A percentile compares a stretch with the other conserved stretches of the same genome.
phyloP scores from a whole-genome alignment of 2,888 invertebrate genomes.

The Aleiodes alternator region DNA sequence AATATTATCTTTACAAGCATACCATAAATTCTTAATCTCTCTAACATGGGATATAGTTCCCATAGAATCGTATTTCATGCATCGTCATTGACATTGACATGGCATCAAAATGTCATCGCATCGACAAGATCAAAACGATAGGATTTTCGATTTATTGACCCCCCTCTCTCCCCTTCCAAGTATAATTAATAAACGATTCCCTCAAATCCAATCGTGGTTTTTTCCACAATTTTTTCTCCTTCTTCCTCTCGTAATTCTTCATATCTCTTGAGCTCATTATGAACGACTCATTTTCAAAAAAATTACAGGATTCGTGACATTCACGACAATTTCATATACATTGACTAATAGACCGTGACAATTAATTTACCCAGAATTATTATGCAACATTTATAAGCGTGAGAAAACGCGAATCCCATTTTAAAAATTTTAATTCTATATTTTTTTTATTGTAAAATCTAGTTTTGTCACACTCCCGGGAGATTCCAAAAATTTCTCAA shows the following conservation, averaged over 20 bases:
- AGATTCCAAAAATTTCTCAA: neutral
- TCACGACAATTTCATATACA: slow-evolving; percentile 36
- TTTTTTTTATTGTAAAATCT: neutral
- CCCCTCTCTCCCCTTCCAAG: neutral
- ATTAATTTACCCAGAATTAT: slow-evolving; percentile 33
- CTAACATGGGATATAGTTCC: neutral
- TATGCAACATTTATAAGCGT: slow-evolving; percentile 39
- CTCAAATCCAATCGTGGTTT: neutral
- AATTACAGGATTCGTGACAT: slow-evolving; percentile 8
- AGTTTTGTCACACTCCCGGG: too few relatives aligned
- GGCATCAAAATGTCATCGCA: neutral
- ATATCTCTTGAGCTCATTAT: neutral
- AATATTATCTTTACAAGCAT: slow-evolving; percentile 35
- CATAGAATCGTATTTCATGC: slow-evolving; percentile 33
- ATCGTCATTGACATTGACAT: slow-evolving; percentile 39
- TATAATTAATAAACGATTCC: neutral
- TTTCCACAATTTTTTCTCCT: neutral
- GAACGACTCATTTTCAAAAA: neutral
- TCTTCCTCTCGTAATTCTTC: neutral
- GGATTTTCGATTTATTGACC: neutral
- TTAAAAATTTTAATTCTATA: neutral
- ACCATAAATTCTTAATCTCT: slow-evolving; percentile 16
- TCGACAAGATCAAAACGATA: neutral
- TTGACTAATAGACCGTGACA: slow-evolving; percentile 48
- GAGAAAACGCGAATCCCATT: slow-evolving; percentile 42